Conservation (phyloP, 2,888 invertebrate species). For the Synanthedon vespiformis region DNA sequence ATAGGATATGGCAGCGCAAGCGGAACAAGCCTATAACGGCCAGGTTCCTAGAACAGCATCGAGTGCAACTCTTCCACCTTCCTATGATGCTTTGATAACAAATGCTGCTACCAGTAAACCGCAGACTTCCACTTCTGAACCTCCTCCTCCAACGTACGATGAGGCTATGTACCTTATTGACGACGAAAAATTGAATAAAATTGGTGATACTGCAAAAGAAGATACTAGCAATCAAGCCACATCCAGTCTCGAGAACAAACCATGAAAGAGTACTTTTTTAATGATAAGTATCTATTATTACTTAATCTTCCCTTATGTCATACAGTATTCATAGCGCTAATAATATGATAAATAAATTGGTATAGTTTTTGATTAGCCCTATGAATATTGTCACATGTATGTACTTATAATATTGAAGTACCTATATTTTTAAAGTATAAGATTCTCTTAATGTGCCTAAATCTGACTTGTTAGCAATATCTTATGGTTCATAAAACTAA, state of each 20-base stretch:
- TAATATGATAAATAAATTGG: conserved; percentile 22
- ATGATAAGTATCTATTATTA: background rate
- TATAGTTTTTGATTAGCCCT: too few species aligned
- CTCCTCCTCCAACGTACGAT: conserved; percentile 74
- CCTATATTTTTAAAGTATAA: conserved; percentile 39
- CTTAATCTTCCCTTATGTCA: background rate
- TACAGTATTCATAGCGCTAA: background rate
- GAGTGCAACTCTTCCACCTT: conserved; percentile 72
- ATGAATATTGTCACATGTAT: conserved; percentile 6
- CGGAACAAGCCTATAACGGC: conserved; percentile 63
- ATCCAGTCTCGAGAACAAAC: conserved; percentile 41
- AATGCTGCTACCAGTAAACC: conserved; percentile 48
- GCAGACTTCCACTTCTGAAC: conserved; percentile 62
- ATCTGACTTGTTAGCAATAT: conserved; percentile 48
- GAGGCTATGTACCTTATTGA: conserved; percentile 72
- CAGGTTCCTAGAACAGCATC: conserved; percentile 68
- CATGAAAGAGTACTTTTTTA: conserved; percentile 25
- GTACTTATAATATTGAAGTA: conserved; percentile 46
- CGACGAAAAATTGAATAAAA: conserved; percentile 49
- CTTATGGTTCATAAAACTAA: conserved; percentile 4
- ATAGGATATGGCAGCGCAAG: conserved; percentile 71
- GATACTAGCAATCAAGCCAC: conserved; percentile 43
- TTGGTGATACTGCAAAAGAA: conserved; percentile 44
- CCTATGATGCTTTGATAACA: conserved; percentile 72
- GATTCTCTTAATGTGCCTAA: conserved; percentile 63